Base-by-base conservation (phyloP, 1,140 invertebrate species). In the Halictus rubicundus region DNA sequence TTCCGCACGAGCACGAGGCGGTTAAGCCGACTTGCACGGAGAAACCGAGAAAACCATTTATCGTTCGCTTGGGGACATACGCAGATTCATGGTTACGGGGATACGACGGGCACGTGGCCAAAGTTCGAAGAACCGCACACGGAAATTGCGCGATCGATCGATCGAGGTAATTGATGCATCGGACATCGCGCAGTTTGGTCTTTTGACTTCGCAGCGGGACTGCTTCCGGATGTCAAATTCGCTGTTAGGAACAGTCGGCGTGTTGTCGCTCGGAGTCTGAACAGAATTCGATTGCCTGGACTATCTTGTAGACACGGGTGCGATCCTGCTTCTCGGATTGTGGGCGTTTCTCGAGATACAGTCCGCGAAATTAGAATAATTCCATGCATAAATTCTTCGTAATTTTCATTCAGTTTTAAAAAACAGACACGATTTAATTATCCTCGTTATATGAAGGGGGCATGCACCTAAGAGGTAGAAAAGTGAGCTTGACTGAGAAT, bases 61-160 rank as follows among this genome's bases (percentile, higher is more conserved):
- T 74, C 66, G 57, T 61, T 27, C 42, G 32, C 21, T 42, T 25
- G 9, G 70, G 14, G 77, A 69, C 37, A 60, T 68, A 84, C 71
- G 76, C 69, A 68, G 80, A 83, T 76, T 83, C 72, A 71, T 64
- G 49, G 25, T 65, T 32, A 73, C 57, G 14, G 27, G 77, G 60
- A n/a, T 23, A 76, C 39, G 32, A 71, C 68, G 83, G 81, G 83
- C 81, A 80, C 61, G 78, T 76, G 66, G 83, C 83, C 83, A 85
- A 78, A 76, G 64, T 78, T 65, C 32, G 72, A 46, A 21, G 37
- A 61, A 46, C n/a, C 25, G 16, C 1, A 21, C 4, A 6, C 46
- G 39, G 68, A 70, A 70, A 70, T 78, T 63, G 32, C 25, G 14
- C 14, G 66, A 52, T 32, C 61, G 69, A 84, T 84, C 82, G 73